Conservation (phyloP, 2,797 vertebrate genomes). For the Leptatherina wallacei region DNA sequence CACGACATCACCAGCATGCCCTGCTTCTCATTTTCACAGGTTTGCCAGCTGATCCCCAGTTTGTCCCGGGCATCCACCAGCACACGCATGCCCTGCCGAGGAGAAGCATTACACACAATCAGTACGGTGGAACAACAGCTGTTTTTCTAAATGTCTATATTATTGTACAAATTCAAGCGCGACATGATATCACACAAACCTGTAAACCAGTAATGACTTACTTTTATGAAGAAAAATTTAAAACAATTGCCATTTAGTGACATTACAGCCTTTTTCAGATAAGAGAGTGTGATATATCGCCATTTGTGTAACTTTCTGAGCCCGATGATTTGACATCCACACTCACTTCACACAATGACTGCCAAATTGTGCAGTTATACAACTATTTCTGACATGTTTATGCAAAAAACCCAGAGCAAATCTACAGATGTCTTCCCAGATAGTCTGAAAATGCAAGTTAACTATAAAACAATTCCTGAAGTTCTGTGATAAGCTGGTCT, state of each 20-base stretch:
- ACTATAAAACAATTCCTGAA: neutral
- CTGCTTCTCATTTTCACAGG: constrained; percentile 94
- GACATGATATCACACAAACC: neutral
- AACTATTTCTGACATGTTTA: neutral
- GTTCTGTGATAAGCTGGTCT: neutral
- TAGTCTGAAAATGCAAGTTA: neutral
- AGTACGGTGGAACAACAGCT: constrained; percentile 1
- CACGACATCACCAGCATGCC: constrained; percentile 98
- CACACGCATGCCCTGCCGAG: constrained; percentile 89
- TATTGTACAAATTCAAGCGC: constrained; percentile 8
- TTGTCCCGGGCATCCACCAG: constrained; percentile 96
- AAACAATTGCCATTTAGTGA: neutral
- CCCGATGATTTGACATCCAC: neutral
- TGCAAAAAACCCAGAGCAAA: neutral
- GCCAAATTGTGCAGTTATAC: neutral
- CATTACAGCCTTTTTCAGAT: neutral
- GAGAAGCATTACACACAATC: constrained; percentile 3
- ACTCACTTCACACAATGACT: neutral
- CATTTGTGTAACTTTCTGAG: constrained; percentile 2
- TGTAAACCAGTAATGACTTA: neutral
- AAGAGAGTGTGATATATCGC: neutral
- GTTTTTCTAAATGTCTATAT: constrained; percentile 19
- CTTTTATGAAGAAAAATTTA: neutral
- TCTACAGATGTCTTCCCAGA: neutral
- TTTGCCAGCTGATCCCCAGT: constrained; percentile 93